Conservation (phyloP, 1,140 invertebrate species). For the Harpegnathos saltator region DNA sequence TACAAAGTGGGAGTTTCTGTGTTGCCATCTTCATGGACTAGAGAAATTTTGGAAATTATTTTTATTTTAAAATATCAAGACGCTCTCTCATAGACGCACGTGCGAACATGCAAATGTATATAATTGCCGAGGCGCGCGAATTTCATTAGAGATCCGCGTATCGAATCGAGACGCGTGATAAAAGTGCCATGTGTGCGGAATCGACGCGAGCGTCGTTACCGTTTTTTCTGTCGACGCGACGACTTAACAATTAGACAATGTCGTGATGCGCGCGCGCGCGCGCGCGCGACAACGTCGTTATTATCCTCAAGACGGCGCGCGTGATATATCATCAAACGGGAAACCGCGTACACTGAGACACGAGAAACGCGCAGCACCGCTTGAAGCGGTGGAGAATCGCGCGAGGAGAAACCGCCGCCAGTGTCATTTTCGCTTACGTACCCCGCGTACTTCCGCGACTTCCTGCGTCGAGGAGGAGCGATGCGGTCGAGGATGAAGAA, state of each 20-base stretch:
- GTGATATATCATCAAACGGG: conserved; percentile 73
- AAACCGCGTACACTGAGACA: conserved; percentile 80
- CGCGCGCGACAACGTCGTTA: conserved; percentile 44
- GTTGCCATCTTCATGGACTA: no score
- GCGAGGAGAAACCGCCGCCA: conserved; percentile 77
- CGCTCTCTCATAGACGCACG: not conserved
- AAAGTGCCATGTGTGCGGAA: not conserved
- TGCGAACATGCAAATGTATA: not conserved
- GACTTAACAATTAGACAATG: conserved; percentile 39
- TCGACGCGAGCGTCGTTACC: not conserved
- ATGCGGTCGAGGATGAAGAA: conserved; percentile 50
- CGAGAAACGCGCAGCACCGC: conserved; percentile 83
- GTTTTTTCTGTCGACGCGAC: not conserved
- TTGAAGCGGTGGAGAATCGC: conserved; percentile 81
- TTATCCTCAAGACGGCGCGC: conserved; percentile 73
- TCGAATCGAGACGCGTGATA: not conserved
- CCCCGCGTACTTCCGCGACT: conserved; percentile 70
- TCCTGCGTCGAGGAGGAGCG: conserved; percentile 71
- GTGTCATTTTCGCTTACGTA: conserved; percentile 82
- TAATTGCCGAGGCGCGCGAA: not conserved
- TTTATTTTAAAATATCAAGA: not conserved
- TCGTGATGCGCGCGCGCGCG: no score
- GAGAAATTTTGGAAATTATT: not conserved
- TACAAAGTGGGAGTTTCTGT: not conserved
- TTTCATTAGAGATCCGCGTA: no score